Evolutionary conservation across 2,888 invertebrate species (phyloP), one percentile per base, ranked within the genome.

Genomic region (Chromoteleia sp.): DNA sequence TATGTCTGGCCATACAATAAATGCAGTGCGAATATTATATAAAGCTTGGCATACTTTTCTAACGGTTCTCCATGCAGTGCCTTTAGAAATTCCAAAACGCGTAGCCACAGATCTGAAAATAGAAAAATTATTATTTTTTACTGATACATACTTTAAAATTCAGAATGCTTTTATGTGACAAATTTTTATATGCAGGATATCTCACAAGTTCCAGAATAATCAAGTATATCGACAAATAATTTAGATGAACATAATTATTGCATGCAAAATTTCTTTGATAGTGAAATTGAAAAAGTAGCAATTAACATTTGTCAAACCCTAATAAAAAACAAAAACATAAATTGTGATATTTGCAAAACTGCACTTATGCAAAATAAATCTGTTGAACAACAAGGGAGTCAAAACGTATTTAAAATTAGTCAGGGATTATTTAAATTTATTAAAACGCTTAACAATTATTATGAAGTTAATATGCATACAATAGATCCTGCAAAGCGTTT

Each of bases 71-170:
- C 81, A 41, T 6, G 79, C 79, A 54, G 83, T 79, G 7, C 75
- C 67, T 33, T 58, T 68, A 1, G 81, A 68, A 15, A 83, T 73
- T 33, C 74, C 61, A 52, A 84, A 84, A 50, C 63, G 30, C n/a
- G 65, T 63, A 59, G 65, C 81, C 21, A 84, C 50, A 7, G 83
- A 83, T 45, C 83, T 83, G 52, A 21, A 78, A 77, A 33, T 2
- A 33, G n/a, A 33, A 33, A n/a, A 4, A 14, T 12, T 2, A 39
- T 12, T 14, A 39, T 36, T 7, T 25, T 25, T 25, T 25, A 25
- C 6, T 25, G 25, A 25, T 4, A 25, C 25, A 6, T 25, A n/a
- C n/a, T n/a, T n/a, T n/a, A n/a, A n/a, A n/a, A n/a, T n/a, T n/a
- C n/a, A n/a, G n/a, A n/a, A n/a, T n/a, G n/a, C n/a, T n/a, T n/a